These are phyloP conservation scores for Sarcophaga carnaria DNA, from an alignment of 2,888 invertebrate genomes.

Conservation along the genomic window DNA sequence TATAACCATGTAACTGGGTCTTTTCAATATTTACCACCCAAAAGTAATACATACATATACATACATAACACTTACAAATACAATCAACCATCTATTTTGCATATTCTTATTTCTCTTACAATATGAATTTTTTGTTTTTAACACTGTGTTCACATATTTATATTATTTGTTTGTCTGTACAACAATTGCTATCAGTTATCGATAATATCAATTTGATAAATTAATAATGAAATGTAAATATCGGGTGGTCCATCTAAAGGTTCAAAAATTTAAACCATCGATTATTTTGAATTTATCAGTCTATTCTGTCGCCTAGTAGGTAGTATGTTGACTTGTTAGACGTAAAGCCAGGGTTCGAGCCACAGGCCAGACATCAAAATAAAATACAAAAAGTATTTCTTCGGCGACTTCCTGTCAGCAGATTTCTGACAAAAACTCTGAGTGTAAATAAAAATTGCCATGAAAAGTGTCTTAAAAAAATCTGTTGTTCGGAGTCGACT, in stretches of 20 bases:
- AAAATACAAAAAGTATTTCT: too few species aligned
- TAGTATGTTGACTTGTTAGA: too few species aligned
- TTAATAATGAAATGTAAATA: conserved; percentile 28
- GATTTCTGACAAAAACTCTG: too few species aligned
- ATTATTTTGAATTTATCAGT: too few species aligned
- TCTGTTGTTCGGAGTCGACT: too few species aligned
- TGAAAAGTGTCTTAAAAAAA: too few species aligned
- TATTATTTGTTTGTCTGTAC: background rate
- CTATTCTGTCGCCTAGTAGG: too few species aligned
- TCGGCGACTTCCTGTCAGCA: too few species aligned
- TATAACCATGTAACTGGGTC: background rate
- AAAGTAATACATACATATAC: background rate
- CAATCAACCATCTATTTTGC: background rate
- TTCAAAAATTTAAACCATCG: too few species aligned
- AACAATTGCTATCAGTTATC: conserved; percentile 18
- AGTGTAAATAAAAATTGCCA: too few species aligned
- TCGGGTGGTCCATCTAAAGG: background rate
- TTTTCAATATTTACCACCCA: background rate
- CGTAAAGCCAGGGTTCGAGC: too few species aligned
- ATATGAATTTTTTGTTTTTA: background rate
- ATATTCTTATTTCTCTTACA: background rate
- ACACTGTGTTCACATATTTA: background rate
- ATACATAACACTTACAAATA: background rate
- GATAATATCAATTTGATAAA: conserved; percentile 32
- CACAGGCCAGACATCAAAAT: too few species aligned